Base-by-base conservation (phyloP, 2,888 invertebrate species). In the Epinotia demarniana region DNA sequence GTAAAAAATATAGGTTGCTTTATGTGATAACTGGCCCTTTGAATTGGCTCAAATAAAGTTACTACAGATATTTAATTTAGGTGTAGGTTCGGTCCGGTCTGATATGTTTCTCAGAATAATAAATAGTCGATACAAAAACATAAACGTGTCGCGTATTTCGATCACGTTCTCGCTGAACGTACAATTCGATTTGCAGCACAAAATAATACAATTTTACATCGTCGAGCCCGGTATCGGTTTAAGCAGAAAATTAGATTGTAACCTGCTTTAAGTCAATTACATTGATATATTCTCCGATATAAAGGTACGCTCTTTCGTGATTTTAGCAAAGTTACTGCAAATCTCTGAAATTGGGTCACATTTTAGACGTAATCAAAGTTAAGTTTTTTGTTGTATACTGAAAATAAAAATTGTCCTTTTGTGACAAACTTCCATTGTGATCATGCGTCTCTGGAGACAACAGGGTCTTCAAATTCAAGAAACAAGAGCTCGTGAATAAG, bases 131-230 rank as follows among this genome's bases (percentile, higher is more conserved):
- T 78, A 82, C 77, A 83, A 84, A 82, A 83, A 80, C 79, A 81
- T 74, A 78, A 76, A 79, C 75, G 75, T 80, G 78, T 81, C 78
- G 75, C 43, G 78, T 81, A 87, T 87, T 83, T 80, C 77, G 81
- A 82, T 88, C 89, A 89, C 89, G 89, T 88, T 78, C 81, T 72
- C 77, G 76, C 83, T 86, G 88, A 89, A 88, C 88, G 84, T 84
- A 79, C 80, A 87, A 90, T 87, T 81, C 86, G 87, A 90, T 90
- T 89, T 88, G 82, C 83, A 83, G 85, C 83, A 77, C 86, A 89
- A 90, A 90, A 89, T 90, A 89, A 89, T 89, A 86, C 85, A 87
- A 88, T 89, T 89, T 87, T 85, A 85, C 85, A 82, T 85, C 83
- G 83, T 80, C 85, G 85, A 85, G 82, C 82, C 80, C 75, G 79